Evolutionary conservation across 2,888 invertebrate species (phyloP).

Genomic region (Caprella mutica): DNA sequence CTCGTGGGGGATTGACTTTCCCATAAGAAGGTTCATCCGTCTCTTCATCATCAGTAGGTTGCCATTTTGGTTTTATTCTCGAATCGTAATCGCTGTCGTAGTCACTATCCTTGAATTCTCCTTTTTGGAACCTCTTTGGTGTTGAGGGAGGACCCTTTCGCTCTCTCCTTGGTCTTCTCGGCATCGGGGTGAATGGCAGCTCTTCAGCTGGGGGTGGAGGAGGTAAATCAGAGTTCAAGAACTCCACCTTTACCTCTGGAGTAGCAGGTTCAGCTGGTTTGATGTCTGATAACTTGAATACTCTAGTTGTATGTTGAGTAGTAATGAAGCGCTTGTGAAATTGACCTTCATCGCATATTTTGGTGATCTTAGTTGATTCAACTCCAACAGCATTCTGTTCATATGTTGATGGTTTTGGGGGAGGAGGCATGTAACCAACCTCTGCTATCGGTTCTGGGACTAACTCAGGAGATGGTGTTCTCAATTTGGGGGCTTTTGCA

Average conservation of each 20-base stretch:
- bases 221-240: no score
- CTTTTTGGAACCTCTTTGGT: conserved; percentile 54
- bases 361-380: conserved; percentile 57
- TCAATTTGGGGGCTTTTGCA: neutral
- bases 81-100: conserved; percentile 58
- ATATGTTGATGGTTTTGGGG: neutral
- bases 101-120: conserved; percentile 56
- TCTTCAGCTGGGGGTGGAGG: conserved; percentile 44
- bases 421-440: conserved; percentile 23
- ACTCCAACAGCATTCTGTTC: conserved; percentile 41
- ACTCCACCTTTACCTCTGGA: conserved; percentile 9
- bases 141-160: conserved; percentile 47
- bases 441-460: conserved; percentile 23
- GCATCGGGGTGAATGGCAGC: conserved; percentile 45
- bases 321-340: conserved; percentile 50
- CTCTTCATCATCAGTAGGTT: conserved; percentile 27
- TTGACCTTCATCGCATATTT: conserved; percentile 58
- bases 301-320: conserved; percentile 57
- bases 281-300: conserved; percentile 48
- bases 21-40: conserved; percentile 29
- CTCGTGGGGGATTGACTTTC: conserved; percentile 17
- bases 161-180: conserved; percentile 38
- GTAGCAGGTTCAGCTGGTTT: conserved; percentile 14
- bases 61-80: conserved; percentile 23
- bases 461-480: conserved; percentile 26